Evolutionary conservation across 2,888 invertebrate genomes (phyloP).

Genomic region (Aphodius sticticus): DNA sequence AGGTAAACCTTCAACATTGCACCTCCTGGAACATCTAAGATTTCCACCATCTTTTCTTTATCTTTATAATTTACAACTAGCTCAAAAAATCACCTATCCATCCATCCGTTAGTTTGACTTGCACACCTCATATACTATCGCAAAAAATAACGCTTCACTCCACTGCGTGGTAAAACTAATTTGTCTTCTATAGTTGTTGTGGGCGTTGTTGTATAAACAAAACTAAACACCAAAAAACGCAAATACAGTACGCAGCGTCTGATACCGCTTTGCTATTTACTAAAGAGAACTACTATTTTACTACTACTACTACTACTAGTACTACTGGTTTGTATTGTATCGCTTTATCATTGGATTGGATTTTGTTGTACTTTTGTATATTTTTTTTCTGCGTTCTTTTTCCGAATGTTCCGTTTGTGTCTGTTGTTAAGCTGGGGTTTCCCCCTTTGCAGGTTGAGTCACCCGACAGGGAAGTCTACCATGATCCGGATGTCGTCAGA

Average conservation of each 20-base stretch:
- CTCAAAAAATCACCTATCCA: background rate
- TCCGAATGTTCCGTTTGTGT: slow-evolving; percentile 5
- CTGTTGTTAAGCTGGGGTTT: slow-evolving; percentile 12
- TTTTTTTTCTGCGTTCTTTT: slow-evolving; percentile 16
- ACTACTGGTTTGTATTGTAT: background rate
- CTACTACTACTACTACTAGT: background rate
- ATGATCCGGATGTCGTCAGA: slow-evolving; percentile 77
- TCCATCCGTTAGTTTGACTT: background rate
- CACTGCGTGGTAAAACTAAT: slow-evolving; percentile 11
- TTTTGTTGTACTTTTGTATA: slow-evolving; percentile 6
- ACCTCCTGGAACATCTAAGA: no score
- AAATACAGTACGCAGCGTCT: background rate
- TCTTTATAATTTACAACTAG: no score
- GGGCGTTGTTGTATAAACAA: background rate
- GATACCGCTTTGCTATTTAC: background rate
- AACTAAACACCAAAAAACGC: background rate
- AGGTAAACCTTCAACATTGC: no score
- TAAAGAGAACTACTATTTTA: background rate
- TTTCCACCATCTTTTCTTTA: no score
- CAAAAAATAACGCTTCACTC: background rate
- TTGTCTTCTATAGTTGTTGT: slow-evolving; percentile 14
- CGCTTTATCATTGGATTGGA: background rate
- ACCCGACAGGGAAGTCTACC: slow-evolving; percentile 76
- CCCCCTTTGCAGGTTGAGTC: slow-evolving; percentile 64
- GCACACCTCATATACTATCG: background rate